Evolutionary conservation across 2,113 vertebrate species (phyloP).

Genomic region (Xiphophorus couchianus): DNA sequence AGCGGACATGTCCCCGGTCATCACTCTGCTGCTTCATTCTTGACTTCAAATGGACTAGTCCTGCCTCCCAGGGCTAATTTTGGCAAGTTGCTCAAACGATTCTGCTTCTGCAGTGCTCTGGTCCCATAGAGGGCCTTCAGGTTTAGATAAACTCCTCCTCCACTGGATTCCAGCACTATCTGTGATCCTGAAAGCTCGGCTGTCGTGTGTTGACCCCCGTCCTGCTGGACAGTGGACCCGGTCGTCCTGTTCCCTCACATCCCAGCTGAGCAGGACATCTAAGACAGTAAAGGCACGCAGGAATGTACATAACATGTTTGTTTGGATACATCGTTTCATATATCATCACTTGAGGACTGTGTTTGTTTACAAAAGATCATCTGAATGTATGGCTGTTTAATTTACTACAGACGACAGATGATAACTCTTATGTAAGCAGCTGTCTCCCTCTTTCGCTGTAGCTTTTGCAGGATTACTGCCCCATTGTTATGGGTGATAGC

Average conservation of each 20-base stretch:
- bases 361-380: neutral
- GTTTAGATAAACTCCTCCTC: constrained; percentile 73
- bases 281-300: constrained; percentile 50
- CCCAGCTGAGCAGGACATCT: constrained; percentile 26
- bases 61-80: constrained; percentile 74
- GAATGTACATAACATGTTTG: constrained; percentile 53
- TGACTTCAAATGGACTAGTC: constrained; percentile 75
- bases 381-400: constrained; percentile 56
- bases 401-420: constrained; percentile 62
- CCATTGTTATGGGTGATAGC: constrained; percentile 73
- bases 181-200: constrained; percentile 53
- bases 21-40: constrained; percentile 47
- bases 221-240: constrained; percentile 22
- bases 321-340: constrained; percentile 39
- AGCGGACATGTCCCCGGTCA: constrained; percentile 38
- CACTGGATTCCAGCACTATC: constrained; percentile 78
- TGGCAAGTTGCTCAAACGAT: constrained; percentile 68
- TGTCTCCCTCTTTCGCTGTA: constrained; percentile 75
- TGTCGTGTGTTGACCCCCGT: constrained; percentile 45
- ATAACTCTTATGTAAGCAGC: constrained; percentile 80
- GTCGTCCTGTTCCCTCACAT: constrained; percentile 40
- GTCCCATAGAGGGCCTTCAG: constrained; percentile 70
- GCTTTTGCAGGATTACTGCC: constrained; percentile 78
- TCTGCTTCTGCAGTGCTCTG: constrained; percentile 55
- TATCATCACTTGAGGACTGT: constrained; percentile 44